A percentile compares a stretch with the other conserved stretches of the same genome.
phyloP scores from a whole-genome alignment of 2,797 vertebrate genomes.

The Pseudochirops cupreus region DNA sequence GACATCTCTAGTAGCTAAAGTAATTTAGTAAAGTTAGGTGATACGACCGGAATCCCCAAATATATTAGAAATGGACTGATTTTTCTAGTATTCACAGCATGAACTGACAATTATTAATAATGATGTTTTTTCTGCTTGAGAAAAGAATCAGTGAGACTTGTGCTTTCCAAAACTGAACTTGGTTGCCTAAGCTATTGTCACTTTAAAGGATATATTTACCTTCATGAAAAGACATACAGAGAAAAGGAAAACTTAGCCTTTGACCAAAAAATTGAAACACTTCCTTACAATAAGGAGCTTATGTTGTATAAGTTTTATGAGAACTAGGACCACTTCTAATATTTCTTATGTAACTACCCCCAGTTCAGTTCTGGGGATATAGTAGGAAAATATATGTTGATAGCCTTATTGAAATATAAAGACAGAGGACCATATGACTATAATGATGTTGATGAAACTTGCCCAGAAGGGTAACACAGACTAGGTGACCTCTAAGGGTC shows the following conservation, averaged over 20 bases:
- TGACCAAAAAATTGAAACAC: neutral
- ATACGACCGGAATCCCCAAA: neutral
- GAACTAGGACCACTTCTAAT: neutral
- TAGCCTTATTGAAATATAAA: neutral
- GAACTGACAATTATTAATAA: neutral
- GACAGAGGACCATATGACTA: neutral
- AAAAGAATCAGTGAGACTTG: neutral
- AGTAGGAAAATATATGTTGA: neutral
- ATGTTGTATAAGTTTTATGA: neutral
- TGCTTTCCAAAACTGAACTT: slow-evolving; percentile 26
- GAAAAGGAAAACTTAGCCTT: neutral
- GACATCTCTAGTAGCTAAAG: neutral
- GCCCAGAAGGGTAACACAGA: slow-evolving; percentile 23
- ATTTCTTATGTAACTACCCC: neutral
- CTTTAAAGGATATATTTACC: neutral
- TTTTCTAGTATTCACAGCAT: neutral
- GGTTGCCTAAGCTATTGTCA: neutral
- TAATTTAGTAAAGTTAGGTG: neutral
- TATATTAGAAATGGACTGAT: neutral
- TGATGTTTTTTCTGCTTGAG: neutral
- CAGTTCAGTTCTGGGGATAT: neutral
- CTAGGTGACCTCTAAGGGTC: neutral
- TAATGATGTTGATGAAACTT: slow-evolving; percentile 12
- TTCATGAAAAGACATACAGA: neutral
- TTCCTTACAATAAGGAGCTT: neutral